A percentile compares a stretch with the other conserved stretches of the same genome.
These are phyloP conservation scores for Clostera curtula DNA, from an alignment of 2,888 invertebrate species.

Conservation along the genomic window DNA sequence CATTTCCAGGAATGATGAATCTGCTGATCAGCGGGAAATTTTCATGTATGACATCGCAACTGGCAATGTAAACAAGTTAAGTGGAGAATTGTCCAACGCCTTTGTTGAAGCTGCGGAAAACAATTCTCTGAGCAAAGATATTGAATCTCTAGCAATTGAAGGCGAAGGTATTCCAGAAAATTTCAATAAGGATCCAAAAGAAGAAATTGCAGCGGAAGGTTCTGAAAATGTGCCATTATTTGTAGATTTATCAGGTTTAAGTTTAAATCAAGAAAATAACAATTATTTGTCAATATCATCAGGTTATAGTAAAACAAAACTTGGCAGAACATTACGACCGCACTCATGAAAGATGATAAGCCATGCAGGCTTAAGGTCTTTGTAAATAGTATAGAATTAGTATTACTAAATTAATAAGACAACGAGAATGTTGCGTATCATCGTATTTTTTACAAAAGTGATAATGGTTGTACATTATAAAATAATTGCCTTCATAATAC, in stretches of 20 bases:
- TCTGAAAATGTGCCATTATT: constrained; percentile 72
- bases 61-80: constrained; percentile 83
- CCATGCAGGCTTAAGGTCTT: constrained; percentile 36
- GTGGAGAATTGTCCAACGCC: constrained; percentile 87
- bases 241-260: constrained; percentile 63
- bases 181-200: constrained; percentile 40
- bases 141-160: constrained; percentile 73
- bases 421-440: constrained; percentile 56
- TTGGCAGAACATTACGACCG: constrained; percentile 61
- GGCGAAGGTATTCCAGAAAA: constrained; percentile 65
- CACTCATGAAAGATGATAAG: constrained; percentile 36
- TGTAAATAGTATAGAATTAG: constrained; percentile 70
- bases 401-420: constrained; percentile 70
- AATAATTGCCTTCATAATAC: constrained; percentile 40
- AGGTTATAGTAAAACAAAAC: constrained; percentile 71
- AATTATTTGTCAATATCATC: constrained; percentile 66
- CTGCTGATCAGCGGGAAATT: constrained; percentile 81
- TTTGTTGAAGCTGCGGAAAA: constrained; percentile 92
- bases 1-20: constrained; percentile 61
- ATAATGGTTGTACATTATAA: constrained; percentile 71
- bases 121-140: constrained; percentile 81
- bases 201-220: constrained; percentile 46
- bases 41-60: constrained; percentile 90
- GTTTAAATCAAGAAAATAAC: constrained; percentile 47
- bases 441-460: constrained; percentile 62